Conservation (phyloP, 1,140 invertebrate species). For the Cherax destructor region DNA sequence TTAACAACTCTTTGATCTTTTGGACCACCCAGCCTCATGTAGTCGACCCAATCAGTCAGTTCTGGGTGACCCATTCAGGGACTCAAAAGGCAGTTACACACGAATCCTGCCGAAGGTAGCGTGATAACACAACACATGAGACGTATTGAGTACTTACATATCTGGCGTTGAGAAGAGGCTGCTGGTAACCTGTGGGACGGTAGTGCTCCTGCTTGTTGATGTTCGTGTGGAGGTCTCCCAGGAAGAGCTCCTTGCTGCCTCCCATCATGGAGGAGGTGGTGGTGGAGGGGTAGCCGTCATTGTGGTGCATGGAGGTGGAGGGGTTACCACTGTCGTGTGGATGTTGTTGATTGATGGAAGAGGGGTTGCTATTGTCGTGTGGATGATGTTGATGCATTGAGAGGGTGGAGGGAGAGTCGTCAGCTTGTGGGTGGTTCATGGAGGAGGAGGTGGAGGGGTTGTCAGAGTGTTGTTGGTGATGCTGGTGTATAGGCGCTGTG, state of each 20-base stretch:
- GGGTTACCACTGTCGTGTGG: too few relatives aligned
- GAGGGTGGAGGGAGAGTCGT: too few relatives aligned
- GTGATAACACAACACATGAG: too few relatives aligned
- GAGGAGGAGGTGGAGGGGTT: background rate
- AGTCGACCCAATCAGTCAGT: too few relatives aligned
- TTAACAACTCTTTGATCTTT: too few relatives aligned
- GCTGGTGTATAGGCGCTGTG: background rate
- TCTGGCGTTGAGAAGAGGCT: slow-evolving; percentile 47
- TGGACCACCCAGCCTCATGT: too few relatives aligned
- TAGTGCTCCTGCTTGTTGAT: slow-evolving; percentile 46
- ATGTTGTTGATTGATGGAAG: background rate
- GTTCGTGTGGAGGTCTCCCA: slow-evolving; percentile 53
- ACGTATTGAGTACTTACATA: slow-evolving; percentile 19
- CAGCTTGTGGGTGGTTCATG: too few relatives aligned
- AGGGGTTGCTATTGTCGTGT: background rate
- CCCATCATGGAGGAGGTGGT: background rate
- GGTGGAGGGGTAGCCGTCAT: background rate
- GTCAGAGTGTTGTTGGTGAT: background rate
- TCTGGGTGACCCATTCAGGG: too few relatives aligned
- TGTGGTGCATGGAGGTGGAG: background rate
- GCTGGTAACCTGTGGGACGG: slow-evolving; percentile 55
- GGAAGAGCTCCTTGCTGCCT: slow-evolving; percentile 29
- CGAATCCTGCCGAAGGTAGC: too few relatives aligned
- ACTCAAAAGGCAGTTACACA: too few relatives aligned
- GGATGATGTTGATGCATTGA: background rate